Conservation (phyloP, 1,140 invertebrate genomes). For the Cydia fagiglandana region DNA sequence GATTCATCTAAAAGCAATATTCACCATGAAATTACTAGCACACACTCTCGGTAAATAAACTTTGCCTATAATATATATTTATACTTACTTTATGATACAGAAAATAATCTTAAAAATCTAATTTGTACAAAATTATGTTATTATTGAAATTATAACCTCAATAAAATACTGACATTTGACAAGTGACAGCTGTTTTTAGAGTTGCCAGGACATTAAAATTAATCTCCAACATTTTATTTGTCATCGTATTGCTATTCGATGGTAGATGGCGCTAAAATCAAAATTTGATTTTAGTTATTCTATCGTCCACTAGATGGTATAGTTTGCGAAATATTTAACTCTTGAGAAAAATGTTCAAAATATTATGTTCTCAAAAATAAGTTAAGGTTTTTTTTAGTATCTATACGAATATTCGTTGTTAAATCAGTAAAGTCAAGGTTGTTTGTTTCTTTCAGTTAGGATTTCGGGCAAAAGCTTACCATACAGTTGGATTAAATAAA, state of each 20-base stretch:
- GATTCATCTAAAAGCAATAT: slow-evolving; percentile 61
- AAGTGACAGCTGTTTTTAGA: neutral
- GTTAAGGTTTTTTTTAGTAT: neutral
- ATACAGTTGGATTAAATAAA: slow-evolving; percentile 55
- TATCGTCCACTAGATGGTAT: neutral
- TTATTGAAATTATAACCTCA: slow-evolving; percentile 45
- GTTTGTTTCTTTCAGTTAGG: neutral
- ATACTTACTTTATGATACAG: slow-evolving; percentile 9
- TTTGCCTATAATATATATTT: neutral
- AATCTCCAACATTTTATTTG: neutral
- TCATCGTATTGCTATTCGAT: neutral
- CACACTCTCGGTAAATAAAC: neutral
- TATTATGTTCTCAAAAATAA: neutral
- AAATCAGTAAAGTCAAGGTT: neutral
- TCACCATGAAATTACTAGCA: neutral
- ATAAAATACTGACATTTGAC: slow-evolving; percentile 14
- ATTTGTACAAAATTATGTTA: slow-evolving; percentile 7
- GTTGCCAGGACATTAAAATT: neutral
- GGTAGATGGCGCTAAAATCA: slow-evolving; percentile 29
- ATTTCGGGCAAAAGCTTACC: neutral
- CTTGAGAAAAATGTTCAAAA: neutral
- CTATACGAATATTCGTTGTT: too few relatives aligned
- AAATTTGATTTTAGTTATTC: neutral
- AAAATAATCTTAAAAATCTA: neutral
- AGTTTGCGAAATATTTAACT: neutral